Base-by-base conservation (phyloP, 2,888 invertebrate genomes). In the Platycheirus albimanus region DNA sequence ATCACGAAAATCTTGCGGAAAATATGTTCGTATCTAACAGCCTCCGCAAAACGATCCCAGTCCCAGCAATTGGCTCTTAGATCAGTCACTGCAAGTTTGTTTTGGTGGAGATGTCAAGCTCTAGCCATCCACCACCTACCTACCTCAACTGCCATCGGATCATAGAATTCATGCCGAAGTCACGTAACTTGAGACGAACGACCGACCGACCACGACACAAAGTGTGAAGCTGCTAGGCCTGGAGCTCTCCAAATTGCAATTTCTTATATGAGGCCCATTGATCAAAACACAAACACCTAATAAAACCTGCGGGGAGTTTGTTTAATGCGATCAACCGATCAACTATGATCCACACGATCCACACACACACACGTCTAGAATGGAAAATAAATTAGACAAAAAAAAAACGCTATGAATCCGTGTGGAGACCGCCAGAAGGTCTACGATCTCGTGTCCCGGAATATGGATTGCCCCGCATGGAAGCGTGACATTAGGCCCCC, bases 211-310 rank as follows among this genome's bases (percentile, higher is more conserved):
- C 28, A 63, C 52, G 36, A 67, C 45, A 69, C 52, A 67, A 49
- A 63, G 72, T 77, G 56, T 52, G 66, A 58, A 28, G n/a, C n/a
- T n/a, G n/a, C n/a, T n/a, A n/a, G 38, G 63, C 69, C 61, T 17
- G 10, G 67, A 51, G 61, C 17, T 13, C 51, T 64, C 56, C 13
- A 38, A 47, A 83, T 67, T 77, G 83, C 72, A 77, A 63, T 72
- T 67, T 63, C 63, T 77, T 83, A 83, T 83, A 83, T 77, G 71
- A 54, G 78, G 58, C 75, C 63, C 78, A 74, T 84, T 84, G 78
- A 84, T 84, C 84, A 84, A 84, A 84, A 78, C 54, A 78, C 84
- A 84, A 84, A 84, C 84, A 84, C 84, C 84, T 79, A 84, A 84
- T 84, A 84, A 84, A 84, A 75, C 78, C 78, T 41, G 70, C 74